Evolutionary conservation across 2,113 vertebrate species (phyloP).

Genomic region (Cottus gobio): DNA sequence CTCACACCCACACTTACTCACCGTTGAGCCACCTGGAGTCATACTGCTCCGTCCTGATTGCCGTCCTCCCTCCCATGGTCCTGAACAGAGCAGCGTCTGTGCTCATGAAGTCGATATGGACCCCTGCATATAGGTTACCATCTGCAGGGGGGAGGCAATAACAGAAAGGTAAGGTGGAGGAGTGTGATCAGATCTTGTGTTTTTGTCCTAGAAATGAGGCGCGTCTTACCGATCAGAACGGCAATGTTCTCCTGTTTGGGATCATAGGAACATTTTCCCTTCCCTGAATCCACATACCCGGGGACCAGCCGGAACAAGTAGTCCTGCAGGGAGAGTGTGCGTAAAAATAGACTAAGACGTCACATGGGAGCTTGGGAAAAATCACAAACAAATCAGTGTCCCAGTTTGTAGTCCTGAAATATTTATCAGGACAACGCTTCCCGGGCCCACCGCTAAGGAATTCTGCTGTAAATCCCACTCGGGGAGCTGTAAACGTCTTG

Average conservation of each 20-base stretch:
- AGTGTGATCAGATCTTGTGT: background rate
- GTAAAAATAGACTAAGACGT: conserved; percentile 64
- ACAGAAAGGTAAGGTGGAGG: background rate
- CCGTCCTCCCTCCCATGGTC: conserved; percentile 85
- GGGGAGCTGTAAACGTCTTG: conserved; percentile 30
- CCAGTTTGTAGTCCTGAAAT: conserved; percentile 75
- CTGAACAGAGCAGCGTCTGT: conserved; percentile 88
- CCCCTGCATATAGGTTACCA: conserved; percentile 87
- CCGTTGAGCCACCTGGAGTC: conserved; percentile 90
- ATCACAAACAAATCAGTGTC: conserved; percentile 75
- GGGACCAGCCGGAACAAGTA: conserved; percentile 88
- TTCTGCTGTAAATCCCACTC: conserved; percentile 41
- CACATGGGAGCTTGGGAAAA: conserved; percentile 53
- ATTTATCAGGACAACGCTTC: conserved; percentile 66
- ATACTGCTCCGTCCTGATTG: conserved; percentile 87
- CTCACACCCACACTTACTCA: conserved; percentile 75
- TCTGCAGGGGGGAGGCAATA: conserved; percentile 68
- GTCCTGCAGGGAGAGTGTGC: conserved; percentile 77
- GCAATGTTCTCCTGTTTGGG: conserved; percentile 86
- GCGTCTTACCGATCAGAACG: conserved; percentile 83
- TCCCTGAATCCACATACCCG: conserved; percentile 85
- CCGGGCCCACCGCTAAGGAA: conserved; percentile 37
- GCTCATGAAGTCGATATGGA: conserved; percentile 91
- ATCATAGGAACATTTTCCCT: conserved; percentile 89
- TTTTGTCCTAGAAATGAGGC: background rate